phyloP scores from a whole-genome alignment of 2,888 invertebrate genomes.

The Caenorhabditis sp. region DNA sequence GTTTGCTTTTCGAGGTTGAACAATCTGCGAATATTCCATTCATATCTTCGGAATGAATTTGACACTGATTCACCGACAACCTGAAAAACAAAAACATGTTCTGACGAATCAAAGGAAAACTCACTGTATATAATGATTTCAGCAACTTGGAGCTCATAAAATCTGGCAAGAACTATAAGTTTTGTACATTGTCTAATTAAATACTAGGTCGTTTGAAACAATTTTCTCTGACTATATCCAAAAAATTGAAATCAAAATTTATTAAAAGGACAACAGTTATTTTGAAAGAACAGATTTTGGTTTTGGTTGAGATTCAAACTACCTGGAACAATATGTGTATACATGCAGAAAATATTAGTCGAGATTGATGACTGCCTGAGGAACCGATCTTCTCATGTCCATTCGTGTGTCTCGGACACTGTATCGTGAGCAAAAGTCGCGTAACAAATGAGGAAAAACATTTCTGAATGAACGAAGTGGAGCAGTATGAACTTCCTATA shows the following conservation, averaged over 20 bases:
- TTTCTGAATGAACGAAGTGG: slow-evolving; percentile 11
- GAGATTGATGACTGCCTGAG: neutral
- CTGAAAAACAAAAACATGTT: neutral
- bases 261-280: too few species aligned
- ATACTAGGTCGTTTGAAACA: too few species aligned
- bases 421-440: neutral
- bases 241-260: too few species aligned
- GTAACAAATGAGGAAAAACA: neutral
- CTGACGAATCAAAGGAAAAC: neutral
- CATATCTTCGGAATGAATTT: neutral
- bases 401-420: neutral
- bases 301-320: too few species aligned
- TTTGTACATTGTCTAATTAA: too few species aligned
- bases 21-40: slow-evolving; percentile 1
- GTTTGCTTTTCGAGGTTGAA: slow-evolving; percentile 7
- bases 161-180: too few species aligned
- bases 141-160: too few species aligned
- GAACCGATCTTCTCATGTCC: neutral
- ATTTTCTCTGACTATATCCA: too few species aligned
- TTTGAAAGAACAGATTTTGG: too few species aligned
- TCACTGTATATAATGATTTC: neutral
- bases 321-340: too few species aligned
- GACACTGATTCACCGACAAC: neutral
- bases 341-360: neutral
- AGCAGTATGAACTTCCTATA: slow-evolving; percentile 8